Conservation (phyloP, 2,888 invertebrate species). For the Masnerella sp. region DNA sequence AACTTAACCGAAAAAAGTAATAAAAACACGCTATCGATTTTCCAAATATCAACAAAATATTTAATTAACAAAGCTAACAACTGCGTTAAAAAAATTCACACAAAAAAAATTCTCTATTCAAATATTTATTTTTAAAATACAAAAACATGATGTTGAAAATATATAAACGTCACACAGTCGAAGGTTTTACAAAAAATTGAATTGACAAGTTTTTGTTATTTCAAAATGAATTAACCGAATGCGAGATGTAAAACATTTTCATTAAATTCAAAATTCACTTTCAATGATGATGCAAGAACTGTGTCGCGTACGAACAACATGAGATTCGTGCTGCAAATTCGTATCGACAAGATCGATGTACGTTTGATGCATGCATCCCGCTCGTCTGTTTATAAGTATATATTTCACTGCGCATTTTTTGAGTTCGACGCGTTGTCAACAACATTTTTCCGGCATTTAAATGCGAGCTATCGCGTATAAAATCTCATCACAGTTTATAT, state of each 20-base stretch:
- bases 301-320: not conserved
- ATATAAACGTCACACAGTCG: too few species aligned
- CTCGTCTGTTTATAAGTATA: slow-evolving; percentile 39
- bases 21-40: too few species aligned
- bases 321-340: slow-evolving; percentile 17
- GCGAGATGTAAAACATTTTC: not conserved
- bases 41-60: too few species aligned
- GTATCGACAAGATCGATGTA: slow-evolving; percentile 18
- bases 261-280: not conserved
- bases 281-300: not conserved
- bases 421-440: slow-evolving; percentile 18
- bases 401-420: slow-evolving; percentile 23
- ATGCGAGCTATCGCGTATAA: slow-evolving; percentile 43
- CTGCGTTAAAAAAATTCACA: too few species aligned
- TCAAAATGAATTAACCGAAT: slow-evolving; percentile 8
- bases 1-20: too few species aligned
- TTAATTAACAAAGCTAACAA: too few species aligned
- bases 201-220: not conserved
- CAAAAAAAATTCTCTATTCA: too few species aligned
- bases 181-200: too few species aligned
- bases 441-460: slow-evolving; percentile 50
- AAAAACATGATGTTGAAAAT: too few species aligned
- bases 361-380: slow-evolving; percentile 15
- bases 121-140: too few species aligned
- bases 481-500: slow-evolving; percentile 53